These are phyloP conservation scores for Anhinga anhinga DNA, from an alignment of 2,113 vertebrate genomes.

Conservation along the genomic window DNA sequence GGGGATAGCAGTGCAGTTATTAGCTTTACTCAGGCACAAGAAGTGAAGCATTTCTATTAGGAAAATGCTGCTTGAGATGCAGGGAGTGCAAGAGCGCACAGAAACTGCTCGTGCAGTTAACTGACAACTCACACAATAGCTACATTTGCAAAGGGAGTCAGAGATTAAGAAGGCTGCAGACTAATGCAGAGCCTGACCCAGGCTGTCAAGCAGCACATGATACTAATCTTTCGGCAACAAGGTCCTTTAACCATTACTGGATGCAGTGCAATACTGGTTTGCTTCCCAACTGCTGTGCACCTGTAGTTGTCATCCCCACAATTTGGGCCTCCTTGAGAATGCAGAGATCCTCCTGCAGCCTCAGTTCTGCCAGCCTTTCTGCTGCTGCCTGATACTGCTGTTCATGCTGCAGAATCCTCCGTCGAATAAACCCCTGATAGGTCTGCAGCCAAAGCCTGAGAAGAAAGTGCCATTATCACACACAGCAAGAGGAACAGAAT, in stretches of 20 bases:
- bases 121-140: neutral
- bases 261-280: neutral
- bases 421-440: slow-evolving; percentile 77
- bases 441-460: slow-evolving; percentile 83
- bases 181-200: neutral
- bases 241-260: neutral
- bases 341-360: slow-evolving; percentile 78
- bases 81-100: neutral
- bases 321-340: slow-evolving; percentile 81
- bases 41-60: neutral
- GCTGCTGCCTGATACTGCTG: slow-evolving; percentile 79
- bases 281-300: slow-evolving; percentile 25
- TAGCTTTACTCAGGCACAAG: neutral
- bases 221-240: neutral
- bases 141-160: neutral
- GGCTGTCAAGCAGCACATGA: neutral
- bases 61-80: neutral
- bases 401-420: slow-evolving; percentile 65
- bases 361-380: slow-evolving; percentile 82
- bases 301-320: slow-evolving; percentile 96
- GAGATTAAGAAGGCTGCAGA: neutral
- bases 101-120: neutral
- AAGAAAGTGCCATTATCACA: neutral
- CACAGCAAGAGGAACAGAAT: neutral
- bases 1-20: neutral